Conservation (phyloP, 1,140 invertebrate species). For the Achatina immaculata region DNA sequence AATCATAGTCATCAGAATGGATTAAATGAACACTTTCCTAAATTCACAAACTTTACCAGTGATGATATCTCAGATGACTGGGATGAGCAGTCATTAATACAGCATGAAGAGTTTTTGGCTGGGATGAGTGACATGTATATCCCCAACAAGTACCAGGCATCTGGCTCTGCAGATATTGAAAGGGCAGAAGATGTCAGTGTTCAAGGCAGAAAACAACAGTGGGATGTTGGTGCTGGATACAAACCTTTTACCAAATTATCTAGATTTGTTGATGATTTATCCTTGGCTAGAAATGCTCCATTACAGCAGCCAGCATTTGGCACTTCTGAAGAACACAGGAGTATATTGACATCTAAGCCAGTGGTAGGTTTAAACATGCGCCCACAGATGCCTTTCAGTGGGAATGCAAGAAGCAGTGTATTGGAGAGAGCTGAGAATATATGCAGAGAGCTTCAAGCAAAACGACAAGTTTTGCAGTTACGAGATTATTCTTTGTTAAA, state of each 20-base stretch:
- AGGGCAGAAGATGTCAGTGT: neutral
- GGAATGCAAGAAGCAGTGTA: conserved; percentile 8
- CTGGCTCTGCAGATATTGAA: neutral
- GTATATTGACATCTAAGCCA: neutral
- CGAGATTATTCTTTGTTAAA: no score
- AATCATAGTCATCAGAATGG: neutral
- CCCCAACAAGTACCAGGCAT: neutral
- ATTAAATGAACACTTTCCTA: neutral
- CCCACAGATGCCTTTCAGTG: neutral
- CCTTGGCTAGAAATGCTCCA: neutral
- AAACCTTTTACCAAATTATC: neutral
- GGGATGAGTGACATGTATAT: neutral
- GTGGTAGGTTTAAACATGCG: neutral
- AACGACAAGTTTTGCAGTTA: neutral
- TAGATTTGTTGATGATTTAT: neutral
- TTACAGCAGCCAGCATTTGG: neutral
- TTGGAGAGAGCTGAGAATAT: conserved; percentile 20
- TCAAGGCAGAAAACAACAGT: neutral
- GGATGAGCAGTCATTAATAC: conserved; percentile 30
- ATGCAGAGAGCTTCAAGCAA: conserved; percentile 11
- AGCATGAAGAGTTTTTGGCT: conserved; percentile 33
- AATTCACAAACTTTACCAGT: neutral
- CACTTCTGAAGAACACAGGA: neutral
- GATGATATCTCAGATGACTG: neutral
- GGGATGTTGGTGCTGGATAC: neutral